Percentiles rank a stretch among this genome's conserved stretches.
Conservation (phyloP, 2,888 invertebrate genomes). For the Saturnia pavonia region DNA sequence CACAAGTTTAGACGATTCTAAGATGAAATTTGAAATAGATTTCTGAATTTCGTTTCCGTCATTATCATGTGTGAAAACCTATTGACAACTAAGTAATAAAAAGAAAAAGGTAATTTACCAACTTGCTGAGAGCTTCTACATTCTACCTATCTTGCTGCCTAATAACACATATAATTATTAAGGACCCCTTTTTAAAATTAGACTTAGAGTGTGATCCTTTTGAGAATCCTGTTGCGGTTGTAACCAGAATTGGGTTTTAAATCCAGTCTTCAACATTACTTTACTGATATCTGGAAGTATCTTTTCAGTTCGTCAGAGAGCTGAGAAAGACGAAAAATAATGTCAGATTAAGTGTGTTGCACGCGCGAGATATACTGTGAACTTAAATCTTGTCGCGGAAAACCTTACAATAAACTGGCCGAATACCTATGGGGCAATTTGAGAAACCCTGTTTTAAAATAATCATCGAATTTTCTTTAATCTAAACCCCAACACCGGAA, state of each 20-base stretch:
- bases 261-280: neutral
- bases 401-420: neutral
- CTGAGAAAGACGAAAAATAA: neutral
- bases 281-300: neutral
- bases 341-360: neutral
- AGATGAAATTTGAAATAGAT: neutral
- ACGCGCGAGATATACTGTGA: neutral
- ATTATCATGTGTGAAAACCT: neutral
- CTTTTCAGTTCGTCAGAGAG: neutral
- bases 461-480: neutral
- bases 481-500: slow-evolving; percentile 14
- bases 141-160: neutral
- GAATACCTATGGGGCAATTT: neutral
- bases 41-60: too few relatives aligned
- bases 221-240: neutral
- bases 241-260: neutral
- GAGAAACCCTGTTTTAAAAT: neutral
- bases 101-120: neutral
- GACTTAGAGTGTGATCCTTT: neutral
- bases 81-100: neutral
- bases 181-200: neutral
- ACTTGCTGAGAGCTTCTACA: neutral
- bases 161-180: neutral
- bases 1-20: neutral
- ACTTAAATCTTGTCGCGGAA: neutral